Conservation (phyloP, 2,113 vertebrate genomes). For the Nothoprocta pentlandii region DNA sequence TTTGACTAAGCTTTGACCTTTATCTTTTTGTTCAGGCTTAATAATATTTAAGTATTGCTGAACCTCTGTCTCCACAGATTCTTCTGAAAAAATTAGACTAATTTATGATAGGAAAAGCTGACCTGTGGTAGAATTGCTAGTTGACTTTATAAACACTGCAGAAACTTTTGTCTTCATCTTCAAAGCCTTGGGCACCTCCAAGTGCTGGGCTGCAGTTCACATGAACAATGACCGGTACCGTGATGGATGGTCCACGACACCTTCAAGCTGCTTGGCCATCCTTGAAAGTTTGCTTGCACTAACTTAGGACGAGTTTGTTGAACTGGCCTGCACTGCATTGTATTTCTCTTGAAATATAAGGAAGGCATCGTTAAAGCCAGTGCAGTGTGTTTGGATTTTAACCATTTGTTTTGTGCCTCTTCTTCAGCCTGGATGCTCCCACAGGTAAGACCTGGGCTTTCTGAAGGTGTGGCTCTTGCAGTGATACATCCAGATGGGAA, state of each 20-base stretch:
- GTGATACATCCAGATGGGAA: neutral
- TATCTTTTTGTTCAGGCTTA: neutral
- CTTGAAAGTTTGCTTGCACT: neutral
- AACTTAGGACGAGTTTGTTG: neutral
- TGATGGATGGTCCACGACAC: fast-evolving
- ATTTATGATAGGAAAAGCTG: neutral
- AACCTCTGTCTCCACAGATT: neutral
- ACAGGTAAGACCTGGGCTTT: neutral
- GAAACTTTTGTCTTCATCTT: neutral
- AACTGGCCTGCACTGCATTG: neutral
- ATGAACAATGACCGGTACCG: fast-evolving
- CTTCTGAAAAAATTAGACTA: neutral
- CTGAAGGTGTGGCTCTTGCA: too few relatives aligned
- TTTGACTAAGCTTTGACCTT: neutral
- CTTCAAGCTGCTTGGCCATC: neutral
- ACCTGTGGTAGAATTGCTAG: neutral
- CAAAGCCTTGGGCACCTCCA: neutral
- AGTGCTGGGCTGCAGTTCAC: neutral
- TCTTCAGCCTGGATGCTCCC: neutral
- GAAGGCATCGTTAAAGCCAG: neutral
- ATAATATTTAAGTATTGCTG: neutral
- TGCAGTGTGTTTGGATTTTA: too few relatives aligned
- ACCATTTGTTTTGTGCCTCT: neutral
- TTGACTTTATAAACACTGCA: neutral
- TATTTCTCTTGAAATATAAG: neutral